Evolutionary conservation across 2,797 vertebrate genomes (phyloP).

Genomic region (Acanthurus leucopareius): DNA sequence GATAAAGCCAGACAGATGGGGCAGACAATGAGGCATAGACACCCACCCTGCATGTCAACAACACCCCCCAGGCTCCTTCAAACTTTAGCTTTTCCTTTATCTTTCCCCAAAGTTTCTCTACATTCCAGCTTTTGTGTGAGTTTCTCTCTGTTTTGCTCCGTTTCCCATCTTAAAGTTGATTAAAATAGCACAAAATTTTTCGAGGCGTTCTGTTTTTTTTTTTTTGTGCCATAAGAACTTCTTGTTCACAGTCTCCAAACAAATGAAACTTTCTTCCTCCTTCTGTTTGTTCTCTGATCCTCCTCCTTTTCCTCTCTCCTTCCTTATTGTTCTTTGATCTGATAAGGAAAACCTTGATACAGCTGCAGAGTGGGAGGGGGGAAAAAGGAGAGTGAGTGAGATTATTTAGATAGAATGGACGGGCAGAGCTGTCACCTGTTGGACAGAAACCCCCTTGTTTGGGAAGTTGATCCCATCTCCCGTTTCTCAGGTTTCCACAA

Average conservation of each 20-base stretch:
- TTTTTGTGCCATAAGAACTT: neutral
- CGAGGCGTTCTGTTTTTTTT: neutral
- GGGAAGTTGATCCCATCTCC: constrained; percentile 62
- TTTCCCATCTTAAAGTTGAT: neutral
- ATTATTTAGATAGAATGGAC: constrained; percentile 24
- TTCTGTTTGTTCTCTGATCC: constrained; percentile 14
- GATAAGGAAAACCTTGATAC: constrained; percentile 39
- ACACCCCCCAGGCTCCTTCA: constrained; percentile 49
- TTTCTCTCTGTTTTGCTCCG: constrained; percentile 3
- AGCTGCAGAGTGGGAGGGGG: constrained; percentile 27
- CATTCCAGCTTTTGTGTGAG: constrained; percentile 16
- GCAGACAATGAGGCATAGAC: constrained; percentile 77
- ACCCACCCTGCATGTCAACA: constrained; percentile 75
- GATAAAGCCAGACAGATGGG: constrained; percentile 83
- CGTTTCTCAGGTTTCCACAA: constrained; percentile 68
- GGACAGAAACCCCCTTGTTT: constrained; percentile 60
- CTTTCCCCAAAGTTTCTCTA: constrained; percentile 31
- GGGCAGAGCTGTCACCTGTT: constrained; percentile 71
- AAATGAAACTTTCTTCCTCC: constrained; percentile 28
- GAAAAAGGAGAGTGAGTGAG: constrained; percentile 6
- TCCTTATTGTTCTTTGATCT: constrained; percentile 39
- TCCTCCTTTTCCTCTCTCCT: constrained; percentile 42
- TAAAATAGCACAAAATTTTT: neutral
- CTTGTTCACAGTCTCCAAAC: constrained; percentile 5
- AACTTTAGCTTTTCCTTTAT: constrained; percentile 46